Percentiles rank a stretch among this genome's conserved stretches.
Evolutionary conservation across 1,140 invertebrate species (phyloP).

Genomic region (Samia ricini): DNA sequence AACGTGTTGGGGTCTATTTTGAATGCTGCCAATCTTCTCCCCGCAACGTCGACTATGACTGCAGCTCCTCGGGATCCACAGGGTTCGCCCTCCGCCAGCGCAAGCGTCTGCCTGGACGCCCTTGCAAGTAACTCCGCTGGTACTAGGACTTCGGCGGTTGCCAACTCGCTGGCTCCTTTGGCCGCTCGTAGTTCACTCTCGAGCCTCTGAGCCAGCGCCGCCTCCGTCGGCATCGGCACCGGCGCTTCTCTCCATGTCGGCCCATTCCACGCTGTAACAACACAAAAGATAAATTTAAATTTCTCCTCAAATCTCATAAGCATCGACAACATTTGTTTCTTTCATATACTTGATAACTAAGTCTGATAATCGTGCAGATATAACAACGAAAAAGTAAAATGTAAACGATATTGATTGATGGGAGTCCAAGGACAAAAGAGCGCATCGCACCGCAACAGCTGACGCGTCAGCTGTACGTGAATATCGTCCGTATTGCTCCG

Average conservation of each 20-base stretch:
- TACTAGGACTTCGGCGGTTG: slow-evolving; percentile 88
- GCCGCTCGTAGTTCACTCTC: slow-evolving; percentile 87
- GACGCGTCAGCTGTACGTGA: slow-evolving; percentile 82
- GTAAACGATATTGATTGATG: background rate
- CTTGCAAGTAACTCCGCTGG: slow-evolving; percentile 86
- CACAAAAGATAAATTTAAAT: slow-evolving; percentile 25
- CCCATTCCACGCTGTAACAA: slow-evolving; percentile 69
- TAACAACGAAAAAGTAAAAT: background rate
- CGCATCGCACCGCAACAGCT: slow-evolving; percentile 79
- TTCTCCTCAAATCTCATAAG: slow-evolving; percentile 9
- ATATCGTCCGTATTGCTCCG: background rate
- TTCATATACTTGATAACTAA: too few species aligned
- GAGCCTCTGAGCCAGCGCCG: slow-evolving; percentile 81
- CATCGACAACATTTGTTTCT: slow-evolving; percentile 7
- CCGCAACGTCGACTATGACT: slow-evolving; percentile 86
- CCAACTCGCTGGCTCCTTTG: slow-evolving; percentile 84
- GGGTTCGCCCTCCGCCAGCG: slow-evolving; percentile 89
- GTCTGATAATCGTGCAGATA: background rate
- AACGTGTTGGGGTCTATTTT: slow-evolving; percentile 90
- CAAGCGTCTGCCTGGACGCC: slow-evolving; percentile 86
- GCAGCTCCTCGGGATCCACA: slow-evolving; percentile 89
- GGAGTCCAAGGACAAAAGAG: slow-evolving; percentile 32
- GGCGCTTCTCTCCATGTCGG: slow-evolving; percentile 67
- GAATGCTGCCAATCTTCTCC: slow-evolving; percentile 81
- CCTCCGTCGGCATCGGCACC: slow-evolving; percentile 62